Conservation (phyloP, 2,888 invertebrate genomes). For the Noctua comes region DNA sequence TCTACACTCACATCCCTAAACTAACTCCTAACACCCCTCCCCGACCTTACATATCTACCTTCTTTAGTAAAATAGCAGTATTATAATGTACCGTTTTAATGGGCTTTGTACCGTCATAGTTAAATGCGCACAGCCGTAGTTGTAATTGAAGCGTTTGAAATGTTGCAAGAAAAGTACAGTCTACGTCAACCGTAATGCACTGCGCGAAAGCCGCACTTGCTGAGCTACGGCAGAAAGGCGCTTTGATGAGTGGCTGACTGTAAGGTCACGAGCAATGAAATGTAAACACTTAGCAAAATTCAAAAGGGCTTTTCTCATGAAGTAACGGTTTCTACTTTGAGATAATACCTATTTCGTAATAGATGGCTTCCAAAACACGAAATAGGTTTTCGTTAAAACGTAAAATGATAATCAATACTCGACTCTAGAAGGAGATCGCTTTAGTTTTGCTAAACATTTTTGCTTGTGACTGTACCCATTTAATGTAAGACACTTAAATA, state of each 20-base stretch:
- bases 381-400: too few species aligned
- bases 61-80: constrained; percentile 39
- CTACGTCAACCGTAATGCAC: not conserved
- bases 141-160: constrained; percentile 13
- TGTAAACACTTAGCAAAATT: too few species aligned
- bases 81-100: constrained; percentile 33
- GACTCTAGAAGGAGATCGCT: too few species aligned
- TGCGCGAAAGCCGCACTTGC: not conserved
- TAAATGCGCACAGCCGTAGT: constrained; percentile 60
- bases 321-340: too few species aligned
- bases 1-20: constrained; percentile 11
- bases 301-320: too few species aligned
- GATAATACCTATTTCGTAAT: too few species aligned
- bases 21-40: constrained; percentile 28
- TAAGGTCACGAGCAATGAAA: not conserved
- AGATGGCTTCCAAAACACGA: too few species aligned
- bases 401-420: too few species aligned
- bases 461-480: not conserved
- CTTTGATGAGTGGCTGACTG: not conserved
- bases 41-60: constrained; percentile 48
- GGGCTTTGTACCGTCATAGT: constrained; percentile 38
- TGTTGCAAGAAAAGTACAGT: constrained; percentile 21
- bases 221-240: not conserved
- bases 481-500: not conserved
- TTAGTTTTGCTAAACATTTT: too few species aligned